Evolutionary conservation across 2,113 vertebrate genomes (phyloP), one percentile per base, ranked within the genome.

Genomic region (Dendrocopos noguchii): DNA sequence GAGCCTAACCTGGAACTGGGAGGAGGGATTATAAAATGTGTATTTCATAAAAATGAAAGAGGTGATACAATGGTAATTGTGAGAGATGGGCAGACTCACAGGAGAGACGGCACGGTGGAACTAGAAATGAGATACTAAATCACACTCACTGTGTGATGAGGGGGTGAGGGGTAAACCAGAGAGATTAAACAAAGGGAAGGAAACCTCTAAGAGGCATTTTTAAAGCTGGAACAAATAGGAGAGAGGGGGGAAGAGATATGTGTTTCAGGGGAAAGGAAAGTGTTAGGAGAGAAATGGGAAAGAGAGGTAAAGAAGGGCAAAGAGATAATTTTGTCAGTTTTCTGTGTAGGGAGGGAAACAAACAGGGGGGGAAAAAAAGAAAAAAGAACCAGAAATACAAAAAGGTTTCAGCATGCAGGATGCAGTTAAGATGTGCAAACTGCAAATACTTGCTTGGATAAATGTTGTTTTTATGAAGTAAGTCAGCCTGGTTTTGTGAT

Each of bases 291-390:
- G 16, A 67, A 33, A 67, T 22, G 25, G 16, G 44, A 76, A 79
- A 65, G 6, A 22, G 21, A 68, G 39, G 20, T 8, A 44, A 57
- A 84, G 63, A 4, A 73, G 2, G 10, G 4, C 71, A 31, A 88
- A 78, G 64, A 50, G 20, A 55, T 9, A 28, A 75, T 56, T 75
- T 29, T 46, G 18, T 52, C 33, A 14, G 7, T 36, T 84, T 79
- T 79, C 33, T 65, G 8, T 46, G 6, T 39, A 44, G n/a, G 44
- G 9, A 78, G 9, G 14, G 12, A 82, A 81, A 84, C 14, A 3
- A 57, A 44, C 6, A 74, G 80, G 73, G 80, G 73, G 85, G 82
- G 60, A 33, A 6, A 88, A 67, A 80, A 71, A 83, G 83, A 80
- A 74, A 88, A 86, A 68, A 31, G 6, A 90, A 64, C 21, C 6